Conservation (phyloP, 2,797 vertebrate species). For the Gymnodraco acuticeps region DNA sequence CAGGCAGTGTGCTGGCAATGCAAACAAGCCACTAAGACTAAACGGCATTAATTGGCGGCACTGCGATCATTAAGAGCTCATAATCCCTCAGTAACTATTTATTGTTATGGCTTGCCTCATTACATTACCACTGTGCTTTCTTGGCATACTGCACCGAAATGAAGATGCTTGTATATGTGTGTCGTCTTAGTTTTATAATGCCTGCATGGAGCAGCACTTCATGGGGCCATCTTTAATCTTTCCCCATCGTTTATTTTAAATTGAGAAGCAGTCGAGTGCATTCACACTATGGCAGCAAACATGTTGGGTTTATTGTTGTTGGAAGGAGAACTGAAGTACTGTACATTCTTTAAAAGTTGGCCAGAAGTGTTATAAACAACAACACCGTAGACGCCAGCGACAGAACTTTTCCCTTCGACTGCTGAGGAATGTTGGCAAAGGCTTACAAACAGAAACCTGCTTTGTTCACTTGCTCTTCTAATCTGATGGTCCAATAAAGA, state of each 20-base stretch:
- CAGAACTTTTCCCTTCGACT: background rate
- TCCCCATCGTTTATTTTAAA: constrained; percentile 17
- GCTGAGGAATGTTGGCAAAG: background rate
- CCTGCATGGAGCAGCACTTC: constrained; percentile 37
- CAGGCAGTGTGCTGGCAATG: constrained; percentile 38
- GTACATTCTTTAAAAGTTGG: background rate
- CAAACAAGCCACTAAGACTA: constrained; percentile 62
- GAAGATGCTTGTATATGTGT: constrained; percentile 12
- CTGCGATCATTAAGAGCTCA: constrained; percentile 73
- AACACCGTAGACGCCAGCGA: background rate
- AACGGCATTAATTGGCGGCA: constrained; percentile 65
- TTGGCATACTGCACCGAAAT: constrained; percentile 27
- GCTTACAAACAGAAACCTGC: background rate
- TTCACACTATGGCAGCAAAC: background rate
- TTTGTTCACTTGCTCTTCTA: background rate
- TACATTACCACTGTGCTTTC: constrained; percentile 45
- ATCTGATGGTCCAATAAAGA: constrained; percentile 8
- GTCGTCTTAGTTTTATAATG: constrained; percentile 48
- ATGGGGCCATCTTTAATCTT: constrained; percentile 13
- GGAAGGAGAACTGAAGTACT: background rate
- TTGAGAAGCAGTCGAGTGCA: background rate
- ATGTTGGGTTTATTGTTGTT: constrained; percentile 14
- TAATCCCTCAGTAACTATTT: constrained; percentile 75
- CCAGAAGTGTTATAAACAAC: background rate
- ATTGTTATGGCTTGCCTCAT: constrained; percentile 72